Conservation (phyloP, 2,797 vertebrate genomes). For the Borostomias antarcticus region DNA sequence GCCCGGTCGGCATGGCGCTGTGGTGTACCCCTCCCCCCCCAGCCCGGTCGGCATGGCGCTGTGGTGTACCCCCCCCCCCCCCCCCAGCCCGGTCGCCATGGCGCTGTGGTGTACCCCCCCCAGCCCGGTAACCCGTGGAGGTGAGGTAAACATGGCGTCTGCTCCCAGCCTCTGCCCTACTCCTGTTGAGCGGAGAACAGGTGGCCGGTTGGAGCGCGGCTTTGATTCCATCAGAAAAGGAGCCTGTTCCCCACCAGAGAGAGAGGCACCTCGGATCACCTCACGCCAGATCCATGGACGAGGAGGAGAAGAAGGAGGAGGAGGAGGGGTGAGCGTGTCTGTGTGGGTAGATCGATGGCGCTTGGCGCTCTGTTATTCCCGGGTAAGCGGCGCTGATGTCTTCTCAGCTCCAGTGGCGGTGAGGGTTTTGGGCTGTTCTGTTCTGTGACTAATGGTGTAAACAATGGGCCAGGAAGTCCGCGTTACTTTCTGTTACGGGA, state of each 20-base stretch:
- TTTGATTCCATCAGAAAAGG: conserved; percentile 10
- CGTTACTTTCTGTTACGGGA: too few relatives aligned
- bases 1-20: too few relatives aligned
- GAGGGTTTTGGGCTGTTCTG: background rate
- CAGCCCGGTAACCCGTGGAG: background rate
- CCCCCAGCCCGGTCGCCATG: too few relatives aligned
- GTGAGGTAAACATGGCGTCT: conserved; percentile 3
- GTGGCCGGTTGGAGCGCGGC: conserved; percentile 11
- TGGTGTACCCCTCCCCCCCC: too few relatives aligned
- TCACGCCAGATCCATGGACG: background rate
- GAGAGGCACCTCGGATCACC: background rate
- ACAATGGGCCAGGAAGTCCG: background rate
- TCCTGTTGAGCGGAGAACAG: background rate
- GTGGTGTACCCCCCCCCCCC: too few relatives aligned
- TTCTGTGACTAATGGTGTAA: background rate
- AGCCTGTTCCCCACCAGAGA: conserved; percentile 9
- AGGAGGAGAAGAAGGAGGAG: background rate
- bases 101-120: too few relatives aligned
- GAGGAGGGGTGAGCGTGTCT: background rate
- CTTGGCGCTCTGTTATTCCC: background rate
- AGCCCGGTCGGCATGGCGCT: too few relatives aligned
- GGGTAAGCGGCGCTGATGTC: background rate
- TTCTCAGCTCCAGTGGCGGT: background rate
- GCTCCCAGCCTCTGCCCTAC: background rate
- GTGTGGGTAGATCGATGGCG: background rate